Evolutionary conservation across 2,888 invertebrate genomes (phyloP).

Genomic region (Phyllotreta striolata): DNA sequence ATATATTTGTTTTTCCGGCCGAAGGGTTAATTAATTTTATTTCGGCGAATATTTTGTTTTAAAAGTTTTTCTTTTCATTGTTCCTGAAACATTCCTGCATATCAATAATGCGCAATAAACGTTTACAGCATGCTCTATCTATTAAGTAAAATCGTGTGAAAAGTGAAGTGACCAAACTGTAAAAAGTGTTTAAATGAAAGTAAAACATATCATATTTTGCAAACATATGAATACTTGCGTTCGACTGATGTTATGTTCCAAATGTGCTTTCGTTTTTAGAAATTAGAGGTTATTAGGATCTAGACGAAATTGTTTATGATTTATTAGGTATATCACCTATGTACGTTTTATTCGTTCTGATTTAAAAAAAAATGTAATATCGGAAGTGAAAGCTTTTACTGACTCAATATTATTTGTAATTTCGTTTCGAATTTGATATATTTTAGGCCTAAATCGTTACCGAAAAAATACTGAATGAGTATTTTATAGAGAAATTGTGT

Average conservation of each 20-base stretch:
- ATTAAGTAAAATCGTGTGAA: slow-evolving; percentile 2
- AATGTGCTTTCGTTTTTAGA: slow-evolving; percentile 18
- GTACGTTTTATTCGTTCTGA: no score
- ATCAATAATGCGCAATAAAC: background rate
- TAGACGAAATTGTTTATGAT: slow-evolving; percentile 7
- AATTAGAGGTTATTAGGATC: background rate
- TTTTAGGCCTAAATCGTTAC: slow-evolving; percentile 37
- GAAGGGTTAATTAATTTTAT: no score
- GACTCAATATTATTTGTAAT: slow-evolving; percentile 47
- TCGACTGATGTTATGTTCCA: slow-evolving; percentile 27
- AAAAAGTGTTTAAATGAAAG: slow-evolving; percentile 47
- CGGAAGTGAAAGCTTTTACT: no score
- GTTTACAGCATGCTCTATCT: no score
- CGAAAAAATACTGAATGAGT: slow-evolving; percentile 29
- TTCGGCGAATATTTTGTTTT: no score
- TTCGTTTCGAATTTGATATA: slow-evolving; percentile 18
- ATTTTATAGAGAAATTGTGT: slow-evolving; percentile 40
- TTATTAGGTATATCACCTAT: background rate
- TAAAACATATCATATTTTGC: slow-evolving; percentile 59
- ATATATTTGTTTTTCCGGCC: no score
- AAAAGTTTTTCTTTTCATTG: no score
- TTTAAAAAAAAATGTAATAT: no score
- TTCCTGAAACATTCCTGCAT: no score
- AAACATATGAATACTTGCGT: slow-evolving; percentile 37
- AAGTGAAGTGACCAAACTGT: slow-evolving; percentile 50